Base-by-base conservation (phyloP, 1,140 invertebrate species). In the Delia radicum region DNA sequence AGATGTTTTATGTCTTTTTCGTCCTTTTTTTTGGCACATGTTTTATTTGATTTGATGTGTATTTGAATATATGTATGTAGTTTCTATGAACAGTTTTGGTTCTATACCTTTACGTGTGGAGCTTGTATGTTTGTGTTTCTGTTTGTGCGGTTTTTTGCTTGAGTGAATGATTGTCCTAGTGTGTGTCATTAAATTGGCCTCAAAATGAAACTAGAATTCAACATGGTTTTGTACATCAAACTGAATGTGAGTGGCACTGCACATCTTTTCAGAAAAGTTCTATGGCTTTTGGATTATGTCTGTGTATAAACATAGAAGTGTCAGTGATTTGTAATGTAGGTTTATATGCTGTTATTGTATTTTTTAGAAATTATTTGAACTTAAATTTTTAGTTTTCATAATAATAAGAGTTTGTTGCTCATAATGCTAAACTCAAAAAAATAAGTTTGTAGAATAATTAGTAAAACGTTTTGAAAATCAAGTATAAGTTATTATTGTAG, bases 171-270 rank as follows among this genome's bases (percentile, higher is more conserved):
- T 12, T 63, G 62, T 27, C 13, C n/a, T n/a, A n/a, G 37, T n/a
- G 18, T 21, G 29, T 69, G 65, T 69, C n/a, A 69, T 69, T 69
- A 69, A 69, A 69, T 69, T 69, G 65, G 65, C 65, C 65, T 69
- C 65, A 69, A 69, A 69, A 69, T 69, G 65, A 69, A 69, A 69
- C 65, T 69, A 69, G 65, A 69, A 69, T 28, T 69, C 21, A 28
- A 69, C 65, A 33, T 37, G 65, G 65, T 33, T 33, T 33, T 65
- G 62, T 65, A n/a, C 37, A 42, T 42, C 37, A 42, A 15, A 10
- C n/a, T 42, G 37, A 42, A 42, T 42, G 5, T 55, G 48, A 55
- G 48, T 55, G 48, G 24, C 48, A 55, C 8, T 24, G 18, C n/a
- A 55, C 21, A 55, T 55, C 48, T 55, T 55, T 55, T 55, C 18